Base-by-base conservation (phyloP, 2,113 vertebrate genomes). In the Ophthalmolycus amberensis region DNA sequence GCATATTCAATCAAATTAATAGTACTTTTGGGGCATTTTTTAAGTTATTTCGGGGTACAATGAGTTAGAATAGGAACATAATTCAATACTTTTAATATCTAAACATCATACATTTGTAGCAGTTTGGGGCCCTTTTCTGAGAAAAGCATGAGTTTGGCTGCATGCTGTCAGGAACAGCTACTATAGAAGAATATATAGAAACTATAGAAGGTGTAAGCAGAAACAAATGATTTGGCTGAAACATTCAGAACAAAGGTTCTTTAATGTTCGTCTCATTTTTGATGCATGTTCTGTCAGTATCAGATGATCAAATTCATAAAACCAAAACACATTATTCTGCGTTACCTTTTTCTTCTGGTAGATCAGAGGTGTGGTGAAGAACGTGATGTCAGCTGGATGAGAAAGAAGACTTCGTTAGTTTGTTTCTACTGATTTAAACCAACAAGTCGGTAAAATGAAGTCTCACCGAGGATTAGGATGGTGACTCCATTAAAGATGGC, bases 401-500 rank as follows among this genome's bases (percentile, higher is more conserved):
- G 12, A 15, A 9, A 29, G 4, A 22, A 52, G 16, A 12, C 1
- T 18, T 40, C 38, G 0, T 37, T 9, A 9, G 22, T 67, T 42
- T 22, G 9, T n/a, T 56, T 54, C 1, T 22, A 22, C 32, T 22
- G 9, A 65, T 16, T 16, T 25, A 9, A 66, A 32, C 18, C 15
- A 12, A n/a, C 6, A 5, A 59, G 46, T n/a, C 8, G 54, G 22
- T 3, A 3, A 18, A 9, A 74, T 54, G 7, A 34, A 60, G 5
- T 9, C 77, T 79, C 94, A 97, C 96, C 96, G 0, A 97, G 94
- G 75, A 97, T 97, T 72, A 97, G 92, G 76, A 97, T 93, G 46
- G 97, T 96, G 91, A 97, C 94, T 11, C 96, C 96, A 22, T 97
- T 97, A 88, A 97, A 97, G 40, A 97, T 92, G 0, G 96, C 95